Evolutionary conservation across 2,113 vertebrate genomes (phyloP).

Genomic region (Brachyistius frenatus): DNA sequence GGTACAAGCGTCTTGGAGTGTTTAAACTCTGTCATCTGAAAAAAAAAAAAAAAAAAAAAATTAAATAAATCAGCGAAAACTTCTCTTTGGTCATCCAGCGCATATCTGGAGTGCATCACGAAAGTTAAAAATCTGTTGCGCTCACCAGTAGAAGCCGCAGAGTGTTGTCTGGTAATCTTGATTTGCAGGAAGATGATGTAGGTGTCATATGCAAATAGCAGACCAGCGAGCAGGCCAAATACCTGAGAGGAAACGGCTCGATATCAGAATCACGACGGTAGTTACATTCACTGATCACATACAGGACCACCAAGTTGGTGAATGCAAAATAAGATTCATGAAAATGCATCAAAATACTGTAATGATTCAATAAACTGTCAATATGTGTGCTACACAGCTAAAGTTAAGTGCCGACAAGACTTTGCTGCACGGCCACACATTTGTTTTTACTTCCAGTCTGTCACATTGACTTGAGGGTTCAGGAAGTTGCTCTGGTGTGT

Average conservation of each 20-base stretch:
- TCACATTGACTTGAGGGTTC: no score
- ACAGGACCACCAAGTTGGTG: not conserved
- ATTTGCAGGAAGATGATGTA: constrained; percentile 75
- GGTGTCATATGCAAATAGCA: constrained; percentile 82
- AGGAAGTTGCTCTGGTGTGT: no score
- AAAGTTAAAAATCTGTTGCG: fast-evolving
- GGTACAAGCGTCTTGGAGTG: not conserved
- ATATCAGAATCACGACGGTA: not conserved
- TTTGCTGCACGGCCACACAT: no score
- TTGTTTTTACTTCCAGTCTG: no score
- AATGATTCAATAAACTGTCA: no score
- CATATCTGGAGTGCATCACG: not conserved
- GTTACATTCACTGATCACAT: not conserved
- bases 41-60: constrained; percentile 16
- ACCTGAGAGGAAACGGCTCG: constrained; percentile 66
- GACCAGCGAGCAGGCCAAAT: constrained; percentile 79
- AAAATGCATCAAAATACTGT: no score
- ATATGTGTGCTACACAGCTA: no score
- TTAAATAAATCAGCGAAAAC: not conserved
- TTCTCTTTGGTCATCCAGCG: not conserved
- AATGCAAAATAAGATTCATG: not conserved
- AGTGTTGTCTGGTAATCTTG: constrained; percentile 60
- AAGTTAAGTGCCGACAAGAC: no score
- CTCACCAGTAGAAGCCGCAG: constrained; percentile 72
- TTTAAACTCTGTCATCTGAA: constrained; percentile 77